Percentiles rank a stretch among this genome's conserved stretches.
Conservation (phyloP, 2,888 invertebrate genomes). For the Coleophora deauratella region DNA sequence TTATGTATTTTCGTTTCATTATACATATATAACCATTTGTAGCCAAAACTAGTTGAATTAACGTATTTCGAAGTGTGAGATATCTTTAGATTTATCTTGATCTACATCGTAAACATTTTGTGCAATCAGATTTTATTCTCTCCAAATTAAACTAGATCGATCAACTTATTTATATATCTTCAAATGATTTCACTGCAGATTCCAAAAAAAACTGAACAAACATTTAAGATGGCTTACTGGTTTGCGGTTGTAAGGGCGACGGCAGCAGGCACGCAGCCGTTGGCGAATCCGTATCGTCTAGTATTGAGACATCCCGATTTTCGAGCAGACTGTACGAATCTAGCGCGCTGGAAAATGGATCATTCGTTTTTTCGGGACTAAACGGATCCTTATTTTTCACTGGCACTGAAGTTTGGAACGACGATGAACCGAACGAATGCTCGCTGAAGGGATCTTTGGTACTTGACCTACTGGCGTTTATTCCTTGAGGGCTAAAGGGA, state of each 20-base stretch:
- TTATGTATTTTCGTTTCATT: too few species aligned
- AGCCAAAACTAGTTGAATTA: too few species aligned
- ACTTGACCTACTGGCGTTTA: conserved; percentile 3
- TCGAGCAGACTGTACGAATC: neutral
- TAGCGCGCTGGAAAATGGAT: neutral
- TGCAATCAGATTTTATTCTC: too few species aligned
- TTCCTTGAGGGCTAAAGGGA: conserved; percentile 6
- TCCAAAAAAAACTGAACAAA: neutral
- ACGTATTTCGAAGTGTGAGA: too few species aligned
- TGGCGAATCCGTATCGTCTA: conserved; percentile 57
- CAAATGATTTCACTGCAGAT: too few species aligned
- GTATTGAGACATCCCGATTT: conserved; percentile 38
- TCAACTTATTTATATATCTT: too few species aligned
- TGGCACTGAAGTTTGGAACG: neutral
- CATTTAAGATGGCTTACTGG: conserved; percentile 31
- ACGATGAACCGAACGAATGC: neutral
- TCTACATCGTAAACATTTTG: too few species aligned
- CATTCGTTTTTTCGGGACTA: neutral
- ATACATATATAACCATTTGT: too few species aligned
- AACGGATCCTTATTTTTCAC: neutral
- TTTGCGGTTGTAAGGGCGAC: conserved; percentile 74
- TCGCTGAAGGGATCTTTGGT: conserved; percentile 19
- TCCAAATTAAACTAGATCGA: too few species aligned
- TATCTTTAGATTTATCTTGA: too few species aligned
- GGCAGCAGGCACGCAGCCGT: conserved; percentile 67